Evolutionary conservation across 2,888 invertebrate species (phyloP), one percentile per base, ranked within the genome.

Genomic region (Eurois occulta): DNA sequence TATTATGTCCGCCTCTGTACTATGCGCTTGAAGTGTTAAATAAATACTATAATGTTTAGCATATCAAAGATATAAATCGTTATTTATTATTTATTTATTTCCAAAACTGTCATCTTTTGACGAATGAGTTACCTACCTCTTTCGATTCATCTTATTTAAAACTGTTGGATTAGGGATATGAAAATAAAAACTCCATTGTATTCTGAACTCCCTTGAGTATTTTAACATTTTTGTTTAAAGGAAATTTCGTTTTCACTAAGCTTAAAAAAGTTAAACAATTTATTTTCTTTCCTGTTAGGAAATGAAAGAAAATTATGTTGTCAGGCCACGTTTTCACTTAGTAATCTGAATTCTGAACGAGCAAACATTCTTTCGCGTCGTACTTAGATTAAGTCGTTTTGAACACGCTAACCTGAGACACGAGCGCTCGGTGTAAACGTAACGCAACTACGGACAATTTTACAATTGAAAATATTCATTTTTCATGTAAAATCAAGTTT

Each of bases 251-350:
- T 55, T 83, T 11, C 32, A 38, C 32, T 4, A 24, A 35, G 38
- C 52, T 77, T 46, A 28, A 65, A 64, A 48, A 84, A 55, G 32
- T 72, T 68, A 24, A 66, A 60, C 80, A 84, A 84, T 69, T 84
- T 84, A 52, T 48, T 71, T 83, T 84, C 65, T 24, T 80, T 80
- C 84, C 80, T 68, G 72, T 46, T 21, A 32, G 80, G 84, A 81
- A 84, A 73, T 84, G 21, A 60, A 80, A 32, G 48, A 64, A 58
- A 80, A 72, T 83, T 65, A 48, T 60, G 79, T 78, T 58, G 28
- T 65, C 83, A 48, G 55, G 46, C 10, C 83, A 80, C 68, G 83
- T 64, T 46, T 84, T 80, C 62, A 78, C 64, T 80, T 64, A 72
- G 75, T 80, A 52, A 66, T 43, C 76, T 75, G 76, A 65, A 46